Conservation (phyloP, 2,113 vertebrate genomes). For the Sapayoa aenigma region DNA sequence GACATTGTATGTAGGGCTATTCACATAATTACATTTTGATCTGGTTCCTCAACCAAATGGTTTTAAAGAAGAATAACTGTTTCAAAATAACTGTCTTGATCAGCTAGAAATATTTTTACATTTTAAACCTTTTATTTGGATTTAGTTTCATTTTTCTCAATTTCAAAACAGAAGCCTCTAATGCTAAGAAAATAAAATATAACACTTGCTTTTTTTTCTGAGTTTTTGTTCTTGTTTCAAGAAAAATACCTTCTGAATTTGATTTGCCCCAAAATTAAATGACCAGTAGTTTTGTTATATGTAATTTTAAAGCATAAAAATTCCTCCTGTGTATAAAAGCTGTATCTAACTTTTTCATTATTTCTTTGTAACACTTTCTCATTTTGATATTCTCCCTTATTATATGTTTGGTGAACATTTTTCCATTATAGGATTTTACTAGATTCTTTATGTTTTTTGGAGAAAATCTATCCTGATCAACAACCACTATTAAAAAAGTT, state of each 20-base stretch:
- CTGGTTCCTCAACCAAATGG: background rate
- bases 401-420: background rate
- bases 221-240: background rate
- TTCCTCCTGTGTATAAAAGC: background rate
- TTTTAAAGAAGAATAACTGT: background rate
- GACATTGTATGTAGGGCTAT: background rate
- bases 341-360: background rate
- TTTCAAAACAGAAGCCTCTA: background rate
- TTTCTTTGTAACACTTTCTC: background rate
- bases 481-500: background rate
- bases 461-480: background rate
- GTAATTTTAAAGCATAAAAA: background rate
- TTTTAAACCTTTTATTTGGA: background rate
- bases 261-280: fast-evolving
- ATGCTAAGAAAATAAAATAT: background rate
- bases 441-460: background rate
- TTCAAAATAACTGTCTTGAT: background rate
- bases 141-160: background rate
- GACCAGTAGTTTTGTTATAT: background rate
- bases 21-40: background rate
- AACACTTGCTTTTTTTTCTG: background rate
- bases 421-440: background rate
- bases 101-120: background rate
- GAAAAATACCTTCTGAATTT: background rate
- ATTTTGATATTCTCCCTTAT: background rate